phyloP scores from a whole-genome alignment of 2,797 vertebrate genomes.

The Scarus forsteni region DNA sequence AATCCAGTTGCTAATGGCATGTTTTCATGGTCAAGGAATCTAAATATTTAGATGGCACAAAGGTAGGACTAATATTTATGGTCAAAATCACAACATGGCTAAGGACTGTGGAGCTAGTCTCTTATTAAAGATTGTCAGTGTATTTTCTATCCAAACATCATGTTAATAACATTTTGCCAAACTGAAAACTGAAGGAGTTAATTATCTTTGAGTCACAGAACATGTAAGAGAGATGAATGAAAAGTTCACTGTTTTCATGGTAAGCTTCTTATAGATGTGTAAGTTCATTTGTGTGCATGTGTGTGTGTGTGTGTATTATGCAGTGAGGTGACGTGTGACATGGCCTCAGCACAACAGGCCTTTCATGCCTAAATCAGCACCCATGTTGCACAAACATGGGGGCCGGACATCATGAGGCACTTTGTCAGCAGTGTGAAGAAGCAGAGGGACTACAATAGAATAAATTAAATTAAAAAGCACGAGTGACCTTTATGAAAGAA shows the following conservation, averaged over 20 bases:
- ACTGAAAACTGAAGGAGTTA: not conserved
- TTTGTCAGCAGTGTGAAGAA: conserved; percentile 44
- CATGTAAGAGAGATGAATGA: conserved; percentile 15
- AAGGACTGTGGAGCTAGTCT: no score
- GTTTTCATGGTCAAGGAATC: no score
- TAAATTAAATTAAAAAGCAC: conserved; percentile 23
- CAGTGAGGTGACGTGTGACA: conserved; percentile 21
- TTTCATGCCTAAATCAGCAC: conserved; percentile 75
- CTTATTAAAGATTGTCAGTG: not conserved
- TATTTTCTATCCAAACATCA: not conserved
- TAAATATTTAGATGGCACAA: no score
- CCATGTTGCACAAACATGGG: conserved; percentile 61
- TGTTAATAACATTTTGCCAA: conserved; percentile 6
- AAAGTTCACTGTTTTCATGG: conserved; percentile 45
- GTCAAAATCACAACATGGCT: no score
- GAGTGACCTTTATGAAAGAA: not conserved
- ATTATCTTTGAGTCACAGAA: not conserved
- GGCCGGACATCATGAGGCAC: conserved; percentile 41
- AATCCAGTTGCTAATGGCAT: no score
- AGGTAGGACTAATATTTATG: no score
- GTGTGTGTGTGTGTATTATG: conserved; percentile 13
- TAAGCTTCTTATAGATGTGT: conserved; percentile 66
- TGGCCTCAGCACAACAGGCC: conserved; percentile 64
- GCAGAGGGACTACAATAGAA: conserved; percentile 3
- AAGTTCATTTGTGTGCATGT: conserved; percentile 15